Evolutionary conservation across 2,888 invertebrate species (phyloP), one percentile per base, ranked within the genome.

Genomic region (Lymantria monacha): DNA sequence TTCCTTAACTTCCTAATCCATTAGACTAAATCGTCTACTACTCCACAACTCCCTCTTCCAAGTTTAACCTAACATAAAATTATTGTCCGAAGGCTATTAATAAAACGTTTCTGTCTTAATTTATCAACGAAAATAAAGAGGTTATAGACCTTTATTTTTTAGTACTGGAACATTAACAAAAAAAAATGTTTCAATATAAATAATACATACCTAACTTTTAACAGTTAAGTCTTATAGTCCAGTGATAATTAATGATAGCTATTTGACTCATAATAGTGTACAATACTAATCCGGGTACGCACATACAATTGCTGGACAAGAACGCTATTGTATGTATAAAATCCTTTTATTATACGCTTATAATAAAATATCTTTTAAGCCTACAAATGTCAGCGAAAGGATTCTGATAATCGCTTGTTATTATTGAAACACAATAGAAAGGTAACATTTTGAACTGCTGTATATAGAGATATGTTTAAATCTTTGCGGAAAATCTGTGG

Each of bases 181-280:
- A 22, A 22, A 22, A 2, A 22, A n/a, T n/a, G 22, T 22, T 22
- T 22, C 22, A 3, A 22, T 22, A 22, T 2, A n/a, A 22, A 22
- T 22, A 3, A 22, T 22, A 5, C 22, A 22, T 22, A 22, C 22
- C 22, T 22, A 22, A 22, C 3, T 3, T 33, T 33, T 33, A 10
- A 33, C 33, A 3, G 9, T 8, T 33, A 9, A 33, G 7, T 33
- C 9, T 8, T 33, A 44, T 46, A 46, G 30, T 14, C n/a, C 30
- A 41, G 33, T 49, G 36, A 49, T 42, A 53, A 49, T 44, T 44
- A 53, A 49, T 41, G 42, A 49, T 30, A 7, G 31, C 46, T 42
- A 50, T 54, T 48, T 47, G 13, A n/a, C 11, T 22, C 31, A 31
- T 51, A 47, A 51, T 48, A 44, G 47, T 15, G 42, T 31, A 44